Percentiles rank a stretch among this genome's conserved stretches.
Evolutionary conservation across 2,113 vertebrate genomes (phyloP).

Genomic region (Takifugu flavidus): DNA sequence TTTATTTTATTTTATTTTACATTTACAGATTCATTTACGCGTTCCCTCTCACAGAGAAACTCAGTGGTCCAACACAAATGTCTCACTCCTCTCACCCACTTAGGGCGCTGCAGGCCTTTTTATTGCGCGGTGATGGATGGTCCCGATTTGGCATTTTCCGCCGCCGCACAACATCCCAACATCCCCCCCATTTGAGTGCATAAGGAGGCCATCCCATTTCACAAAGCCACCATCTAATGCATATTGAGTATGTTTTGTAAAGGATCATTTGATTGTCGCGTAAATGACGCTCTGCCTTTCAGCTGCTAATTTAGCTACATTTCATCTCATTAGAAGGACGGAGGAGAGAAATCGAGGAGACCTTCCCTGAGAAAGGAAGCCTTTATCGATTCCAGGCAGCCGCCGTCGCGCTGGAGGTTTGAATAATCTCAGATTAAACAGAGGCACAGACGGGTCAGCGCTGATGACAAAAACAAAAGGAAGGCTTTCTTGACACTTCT

Average conservation of each 20-base stretch:
- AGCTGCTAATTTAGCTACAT: conserved; percentile 69
- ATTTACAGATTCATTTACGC: conserved; percentile 75
- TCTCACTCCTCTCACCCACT: conserved; percentile 67
- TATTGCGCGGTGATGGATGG: conserved; percentile 76
- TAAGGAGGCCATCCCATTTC: conserved; percentile 59
- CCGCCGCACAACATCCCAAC: conserved; percentile 53
- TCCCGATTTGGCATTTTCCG: conserved; percentile 72
- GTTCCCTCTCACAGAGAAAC: conserved; percentile 67
- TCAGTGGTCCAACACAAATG: conserved; percentile 85
- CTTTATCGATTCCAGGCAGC: conserved; percentile 29
- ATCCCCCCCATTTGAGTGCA: conserved; percentile 58
- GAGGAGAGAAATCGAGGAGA: conserved; percentile 45
- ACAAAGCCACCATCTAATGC: conserved; percentile 70
- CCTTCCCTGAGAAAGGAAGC: conserved; percentile 52
- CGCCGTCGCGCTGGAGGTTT: conserved; percentile 18
- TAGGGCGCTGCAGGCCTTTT: conserved; percentile 75
- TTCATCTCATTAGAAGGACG: conserved; percentile 64
- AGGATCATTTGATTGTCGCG: conserved; percentile 74
- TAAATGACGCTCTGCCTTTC: conserved; percentile 68
- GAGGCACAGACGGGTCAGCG: conserved; percentile 2
- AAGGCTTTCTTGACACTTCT: conserved; percentile 1
- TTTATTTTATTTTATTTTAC: conserved; percentile 53
- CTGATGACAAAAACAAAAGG: not conserved
- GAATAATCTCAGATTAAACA: conserved; percentile 23
- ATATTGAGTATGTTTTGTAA: conserved; percentile 74